Evolutionary conservation across 1,140 invertebrate genomes (phyloP), one percentile per base, ranked within the genome.

Genomic region (Megalonaias nervosa): DNA sequence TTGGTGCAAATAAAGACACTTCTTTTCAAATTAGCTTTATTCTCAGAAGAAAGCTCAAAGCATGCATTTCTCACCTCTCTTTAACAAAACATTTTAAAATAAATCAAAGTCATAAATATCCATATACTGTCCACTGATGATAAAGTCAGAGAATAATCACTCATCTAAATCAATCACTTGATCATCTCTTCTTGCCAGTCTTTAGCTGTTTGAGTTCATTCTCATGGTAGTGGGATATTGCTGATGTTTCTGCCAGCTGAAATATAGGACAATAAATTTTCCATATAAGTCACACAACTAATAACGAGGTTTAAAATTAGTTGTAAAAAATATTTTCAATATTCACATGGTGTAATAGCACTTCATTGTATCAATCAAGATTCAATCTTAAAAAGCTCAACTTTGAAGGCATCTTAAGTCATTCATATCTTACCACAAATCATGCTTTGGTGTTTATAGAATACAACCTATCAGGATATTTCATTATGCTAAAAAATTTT

Each of bases 181-280:
- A 80, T 68, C 78, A 62, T 74, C 80, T 84, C 76, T 81, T 83
- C 19, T 68, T 73, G 19, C 83, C 65, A 21, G 67, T 72, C 77
- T 86, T 89, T 38, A 91, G 75, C 75, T 90, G 86, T 74, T 89
- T 89, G 19, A 90, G 81, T 83, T 90, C 88, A 91, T 91, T 86
- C 86, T 92, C 89, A 82, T 93, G 92, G 61, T 93, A 91, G 84
- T 94, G 93, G 59, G 92, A 92, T 79, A 95, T 94, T 0, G 93
- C 94, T 56, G 94, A 94, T 75, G 93, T 93, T 89, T 95, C 93
- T 4, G 94, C 94, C 83, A 95, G 90, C 93, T 93, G 86, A 69
- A 90, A 90, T 69, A 60, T 62, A 56, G 66, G 58, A 76, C 64
- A 77, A 68, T 66, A 64, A 62, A 23, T 59, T 61, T 68, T 14